Evolutionary conservation across 2,888 invertebrate species (phyloP).

Genomic region (Parnassius glacialis): DNA sequence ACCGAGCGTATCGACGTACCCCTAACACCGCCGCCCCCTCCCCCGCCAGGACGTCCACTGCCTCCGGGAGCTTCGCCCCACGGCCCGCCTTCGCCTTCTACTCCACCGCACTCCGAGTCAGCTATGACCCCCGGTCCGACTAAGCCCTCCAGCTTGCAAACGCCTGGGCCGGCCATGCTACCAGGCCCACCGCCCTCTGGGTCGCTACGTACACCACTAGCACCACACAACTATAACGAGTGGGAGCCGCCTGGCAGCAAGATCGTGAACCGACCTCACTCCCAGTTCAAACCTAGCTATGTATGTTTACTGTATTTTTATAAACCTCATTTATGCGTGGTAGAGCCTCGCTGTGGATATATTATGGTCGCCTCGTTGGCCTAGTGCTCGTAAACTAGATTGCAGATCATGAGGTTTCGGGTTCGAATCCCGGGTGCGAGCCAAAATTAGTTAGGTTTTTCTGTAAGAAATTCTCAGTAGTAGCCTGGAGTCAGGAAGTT

Average conservation of each 20-base stretch:
- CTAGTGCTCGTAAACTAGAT: no score
- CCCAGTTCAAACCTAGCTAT: slow-evolving; percentile 59
- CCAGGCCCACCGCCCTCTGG: slow-evolving; percentile 21
- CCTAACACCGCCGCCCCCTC: slow-evolving; percentile 36
- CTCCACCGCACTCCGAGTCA: not conserved
- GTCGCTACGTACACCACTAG: slow-evolving; percentile 32
- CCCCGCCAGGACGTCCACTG: slow-evolving; percentile 22
- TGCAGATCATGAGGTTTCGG: no score
- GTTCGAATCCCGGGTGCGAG: no score
- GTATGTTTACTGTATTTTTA: slow-evolving; percentile 44
- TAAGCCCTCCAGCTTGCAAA: slow-evolving; percentile 15
- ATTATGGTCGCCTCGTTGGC: no score
- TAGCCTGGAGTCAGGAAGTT: no score
- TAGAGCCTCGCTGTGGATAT: no score
- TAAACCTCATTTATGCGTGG: no score
- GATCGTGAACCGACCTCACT: slow-evolving; percentile 65
- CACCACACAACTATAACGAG: slow-evolving; percentile 56
- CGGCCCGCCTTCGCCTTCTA: slow-evolving; percentile 8
- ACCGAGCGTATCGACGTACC: slow-evolving; percentile 63
- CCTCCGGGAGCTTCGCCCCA: slow-evolving; percentile 17
- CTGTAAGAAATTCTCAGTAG: no score
- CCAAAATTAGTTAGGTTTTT: no score
- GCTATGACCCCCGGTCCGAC: not conserved
- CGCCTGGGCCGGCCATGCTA: slow-evolving; percentile 20
- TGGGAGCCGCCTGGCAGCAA: slow-evolving; percentile 63